Percentiles rank a stretch among this genome's conserved stretches.
Evolutionary conservation across 2,888 invertebrate genomes (phyloP).

Genomic region (Himalopsyche anomala): DNA sequence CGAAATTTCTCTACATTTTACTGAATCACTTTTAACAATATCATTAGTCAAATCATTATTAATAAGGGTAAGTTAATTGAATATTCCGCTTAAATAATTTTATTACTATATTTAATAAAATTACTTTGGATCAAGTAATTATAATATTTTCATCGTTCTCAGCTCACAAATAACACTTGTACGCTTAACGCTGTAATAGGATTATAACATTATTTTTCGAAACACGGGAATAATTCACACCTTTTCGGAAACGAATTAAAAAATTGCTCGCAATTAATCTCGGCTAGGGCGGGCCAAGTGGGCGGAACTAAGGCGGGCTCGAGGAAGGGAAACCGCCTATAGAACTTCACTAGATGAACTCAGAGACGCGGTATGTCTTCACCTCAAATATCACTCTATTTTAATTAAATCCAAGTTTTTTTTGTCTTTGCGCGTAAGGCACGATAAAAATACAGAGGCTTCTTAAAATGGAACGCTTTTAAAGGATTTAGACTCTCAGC

Average conservation of each 20-base stretch:
- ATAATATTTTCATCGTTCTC: too few species aligned
- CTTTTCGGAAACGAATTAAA: slow-evolving; percentile 47
- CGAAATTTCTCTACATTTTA: too few species aligned
- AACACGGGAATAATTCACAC: slow-evolving; percentile 29
- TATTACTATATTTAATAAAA: too few species aligned
- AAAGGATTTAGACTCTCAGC: neutral
- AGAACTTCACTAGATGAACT: slow-evolving; percentile 51
- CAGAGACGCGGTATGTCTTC: slow-evolving; percentile 45
- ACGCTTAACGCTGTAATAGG: neutral
- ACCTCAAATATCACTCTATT: slow-evolving; percentile 42
- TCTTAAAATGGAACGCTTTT: neutral
- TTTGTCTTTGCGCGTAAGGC: slow-evolving; percentile 16
- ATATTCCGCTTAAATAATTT: too few species aligned
- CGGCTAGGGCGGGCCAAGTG: slow-evolving; percentile 44
- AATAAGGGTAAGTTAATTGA: too few species aligned
- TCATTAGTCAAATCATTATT: too few species aligned
- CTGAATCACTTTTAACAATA: too few species aligned
- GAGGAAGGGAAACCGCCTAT: slow-evolving; percentile 41
- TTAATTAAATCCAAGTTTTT: slow-evolving; percentile 24
- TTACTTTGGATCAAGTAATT: too few species aligned
- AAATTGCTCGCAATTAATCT: slow-evolving; percentile 53
- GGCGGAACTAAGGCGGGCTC: slow-evolving; percentile 43
- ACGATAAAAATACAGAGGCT: slow-evolving; percentile 3
- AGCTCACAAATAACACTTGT: too few species aligned
- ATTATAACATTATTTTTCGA: slow-evolving; percentile 9